Evolutionary conservation across 2,888 invertebrate genomes (phyloP).

Genomic region (Agriopis marginaria): DNA sequence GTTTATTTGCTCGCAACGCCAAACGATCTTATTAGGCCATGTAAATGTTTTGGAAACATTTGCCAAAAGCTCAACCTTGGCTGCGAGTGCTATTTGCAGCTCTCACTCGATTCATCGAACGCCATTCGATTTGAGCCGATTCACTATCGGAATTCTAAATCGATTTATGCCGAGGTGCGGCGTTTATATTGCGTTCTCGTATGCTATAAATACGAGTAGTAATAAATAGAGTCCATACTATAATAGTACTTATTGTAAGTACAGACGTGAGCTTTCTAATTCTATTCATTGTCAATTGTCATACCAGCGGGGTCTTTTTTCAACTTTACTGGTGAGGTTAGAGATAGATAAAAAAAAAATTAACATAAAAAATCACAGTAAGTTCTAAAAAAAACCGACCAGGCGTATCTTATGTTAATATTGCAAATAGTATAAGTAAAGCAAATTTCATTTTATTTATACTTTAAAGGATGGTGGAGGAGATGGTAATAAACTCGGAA

Average conservation of each 20-base stretch:
- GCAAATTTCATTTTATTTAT: too few relatives aligned
- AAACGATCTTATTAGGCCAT: constrained; percentile 6
- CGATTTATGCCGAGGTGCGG: constrained; percentile 2
- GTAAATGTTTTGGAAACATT: constrained; percentile 12
- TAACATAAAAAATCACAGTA: too few relatives aligned
- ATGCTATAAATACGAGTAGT: neutral
- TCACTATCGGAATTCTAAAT: neutral
- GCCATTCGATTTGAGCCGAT: constrained; percentile 8
- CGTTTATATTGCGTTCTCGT: constrained; percentile 9
- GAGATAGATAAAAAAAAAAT: too few relatives aligned
- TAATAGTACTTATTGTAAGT: neutral
- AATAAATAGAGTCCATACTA: neutral
- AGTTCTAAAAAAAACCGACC: too few relatives aligned
- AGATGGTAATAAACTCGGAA: too few relatives aligned
- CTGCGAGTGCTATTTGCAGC: constrained; percentile 4
- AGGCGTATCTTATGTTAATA: too few relatives aligned
- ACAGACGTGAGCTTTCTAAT: constrained; percentile 2
- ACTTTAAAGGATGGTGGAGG: too few relatives aligned
- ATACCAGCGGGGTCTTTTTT: too few relatives aligned
- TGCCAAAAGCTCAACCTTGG: constrained; percentile 16
- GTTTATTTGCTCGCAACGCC: neutral
- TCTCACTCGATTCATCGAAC: neutral
- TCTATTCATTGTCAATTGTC: neutral
- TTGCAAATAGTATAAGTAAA: too few relatives aligned
- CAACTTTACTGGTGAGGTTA: too few relatives aligned